Evolutionary conservation across 2,113 vertebrate species (phyloP).

Genomic region (Thomomys bottae): DNA sequence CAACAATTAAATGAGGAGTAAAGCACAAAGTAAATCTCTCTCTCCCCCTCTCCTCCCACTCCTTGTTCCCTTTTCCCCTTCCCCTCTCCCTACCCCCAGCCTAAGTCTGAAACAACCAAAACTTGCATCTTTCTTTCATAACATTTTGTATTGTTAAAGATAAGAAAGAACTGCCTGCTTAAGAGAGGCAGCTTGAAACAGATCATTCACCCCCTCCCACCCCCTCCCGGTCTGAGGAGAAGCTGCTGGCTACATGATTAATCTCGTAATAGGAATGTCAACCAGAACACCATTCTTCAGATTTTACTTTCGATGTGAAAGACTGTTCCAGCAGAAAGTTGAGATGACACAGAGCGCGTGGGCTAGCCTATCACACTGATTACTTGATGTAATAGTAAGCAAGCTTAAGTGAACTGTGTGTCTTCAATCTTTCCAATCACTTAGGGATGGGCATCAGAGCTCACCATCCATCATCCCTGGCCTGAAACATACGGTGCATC

Average conservation of each 20-base stretch:
- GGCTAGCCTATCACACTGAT: slow-evolving; percentile 90
- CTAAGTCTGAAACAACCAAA: slow-evolving; percentile 28
- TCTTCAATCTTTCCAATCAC: slow-evolving; percentile 97
- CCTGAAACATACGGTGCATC: slow-evolving; percentile 91
- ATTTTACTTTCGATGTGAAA: slow-evolving; percentile 81
- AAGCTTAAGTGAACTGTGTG: slow-evolving; percentile 95
- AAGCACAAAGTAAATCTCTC: not conserved
- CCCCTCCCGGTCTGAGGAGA: slow-evolving; percentile 59
- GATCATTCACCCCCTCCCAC: not conserved
- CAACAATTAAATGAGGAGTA: slow-evolving; percentile 37
- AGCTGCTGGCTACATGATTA: slow-evolving; percentile 78
- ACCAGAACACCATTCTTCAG: slow-evolving; percentile 77
- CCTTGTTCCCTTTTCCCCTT: too few species aligned
- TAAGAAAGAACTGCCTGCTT: not conserved
- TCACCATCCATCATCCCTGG: slow-evolving; percentile 94
- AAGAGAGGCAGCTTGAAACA: slow-evolving; percentile 13
- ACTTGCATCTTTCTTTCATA: not conserved
- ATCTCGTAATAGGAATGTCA: slow-evolving; percentile 80
- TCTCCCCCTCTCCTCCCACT: too few species aligned
- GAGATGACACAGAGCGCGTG: slow-evolving; percentile 83
- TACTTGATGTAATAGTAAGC: slow-evolving; percentile 92
- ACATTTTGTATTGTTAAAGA: not conserved
- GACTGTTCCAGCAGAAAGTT: slow-evolving; percentile 83
- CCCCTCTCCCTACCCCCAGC: too few species aligned
- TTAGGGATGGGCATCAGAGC: slow-evolving; percentile 92